Conservation (phyloP, 2,113 vertebrate species). For the Notiomystis cincta region DNA sequence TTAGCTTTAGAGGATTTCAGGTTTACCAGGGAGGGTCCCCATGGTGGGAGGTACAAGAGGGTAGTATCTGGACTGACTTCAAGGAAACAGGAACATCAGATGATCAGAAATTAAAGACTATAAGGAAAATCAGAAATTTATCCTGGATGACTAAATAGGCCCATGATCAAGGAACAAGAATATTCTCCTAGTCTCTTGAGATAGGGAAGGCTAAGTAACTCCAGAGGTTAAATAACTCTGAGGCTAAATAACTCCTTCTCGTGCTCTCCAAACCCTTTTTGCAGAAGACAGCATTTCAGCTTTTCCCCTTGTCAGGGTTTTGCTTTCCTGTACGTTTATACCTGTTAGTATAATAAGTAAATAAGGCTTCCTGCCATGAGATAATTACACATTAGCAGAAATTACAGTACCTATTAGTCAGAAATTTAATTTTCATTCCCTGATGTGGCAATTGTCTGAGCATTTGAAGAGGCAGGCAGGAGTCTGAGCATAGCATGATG, state of each 20-base stretch:
- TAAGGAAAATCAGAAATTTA: background rate
- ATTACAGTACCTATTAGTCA: background rate
- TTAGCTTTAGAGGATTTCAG: background rate
- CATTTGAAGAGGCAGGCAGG: background rate
- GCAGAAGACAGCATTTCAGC: background rate
- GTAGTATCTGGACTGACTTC: background rate
- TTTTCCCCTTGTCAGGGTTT: background rate
- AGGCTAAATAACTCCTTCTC: background rate
- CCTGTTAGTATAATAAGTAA: background rate
- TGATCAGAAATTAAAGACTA: background rate
- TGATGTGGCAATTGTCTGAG: background rate
- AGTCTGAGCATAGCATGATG: background rate
- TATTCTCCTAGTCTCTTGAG: background rate
- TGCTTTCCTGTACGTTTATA: background rate
- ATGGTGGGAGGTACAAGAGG: background rate
- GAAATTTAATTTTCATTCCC: background rate
- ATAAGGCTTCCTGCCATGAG: background rate
- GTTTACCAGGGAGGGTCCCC: background rate
- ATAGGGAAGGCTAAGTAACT: rapidly evolving
- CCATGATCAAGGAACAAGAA: background rate
- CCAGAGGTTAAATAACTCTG: background rate
- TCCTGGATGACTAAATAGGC: background rate
- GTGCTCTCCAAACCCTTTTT: background rate
- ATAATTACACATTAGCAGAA: background rate
- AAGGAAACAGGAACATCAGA: background rate